Percentiles rank a stretch among this genome's conserved stretches.
Evolutionary conservation across 2,113 vertebrate genomes (phyloP).

Genomic region (Oxyura jamaicensis): DNA sequence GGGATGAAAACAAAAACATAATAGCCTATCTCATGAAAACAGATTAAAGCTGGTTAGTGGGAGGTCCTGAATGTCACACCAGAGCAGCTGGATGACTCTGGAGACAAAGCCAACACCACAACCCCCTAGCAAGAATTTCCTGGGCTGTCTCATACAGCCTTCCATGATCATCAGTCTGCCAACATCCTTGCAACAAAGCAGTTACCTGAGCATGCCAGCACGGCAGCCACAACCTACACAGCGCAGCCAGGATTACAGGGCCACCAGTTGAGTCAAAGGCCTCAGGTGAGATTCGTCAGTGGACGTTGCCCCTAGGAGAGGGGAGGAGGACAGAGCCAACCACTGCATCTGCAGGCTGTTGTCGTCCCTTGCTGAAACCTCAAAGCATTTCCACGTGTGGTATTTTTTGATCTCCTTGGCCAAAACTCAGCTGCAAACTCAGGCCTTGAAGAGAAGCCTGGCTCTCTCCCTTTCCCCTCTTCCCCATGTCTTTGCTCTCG

Average conservation of each 20-base stretch:
- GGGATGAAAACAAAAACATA: not conserved
- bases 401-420: not conserved
- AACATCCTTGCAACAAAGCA: not conserved
- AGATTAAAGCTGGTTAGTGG: not conserved
- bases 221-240: not conserved
- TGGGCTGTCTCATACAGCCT: not conserved
- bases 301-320: not conserved
- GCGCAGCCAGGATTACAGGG: not conserved
- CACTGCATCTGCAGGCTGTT: not conserved
- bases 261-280: slow-evolving; percentile 17
- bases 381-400: not conserved
- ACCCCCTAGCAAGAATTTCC: not conserved
- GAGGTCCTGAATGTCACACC: not conserved
- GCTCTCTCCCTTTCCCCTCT: not conserved
- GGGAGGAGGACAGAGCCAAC: not conserved
- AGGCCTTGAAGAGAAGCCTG: rapidly evolving
- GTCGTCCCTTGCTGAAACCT: not conserved
- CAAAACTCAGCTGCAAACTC: not conserved
- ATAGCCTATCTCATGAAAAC: not conserved
- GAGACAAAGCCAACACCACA: not conserved
- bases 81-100: not conserved
- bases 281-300: not conserved
- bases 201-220: not conserved
- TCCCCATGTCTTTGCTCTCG: not conserved
- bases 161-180: not conserved